A percentile compares a stretch with the other conserved stretches of the same genome.
phyloP scores from a whole-genome alignment of 2,113 vertebrate species.

The Henicopernis longicauda region DNA sequence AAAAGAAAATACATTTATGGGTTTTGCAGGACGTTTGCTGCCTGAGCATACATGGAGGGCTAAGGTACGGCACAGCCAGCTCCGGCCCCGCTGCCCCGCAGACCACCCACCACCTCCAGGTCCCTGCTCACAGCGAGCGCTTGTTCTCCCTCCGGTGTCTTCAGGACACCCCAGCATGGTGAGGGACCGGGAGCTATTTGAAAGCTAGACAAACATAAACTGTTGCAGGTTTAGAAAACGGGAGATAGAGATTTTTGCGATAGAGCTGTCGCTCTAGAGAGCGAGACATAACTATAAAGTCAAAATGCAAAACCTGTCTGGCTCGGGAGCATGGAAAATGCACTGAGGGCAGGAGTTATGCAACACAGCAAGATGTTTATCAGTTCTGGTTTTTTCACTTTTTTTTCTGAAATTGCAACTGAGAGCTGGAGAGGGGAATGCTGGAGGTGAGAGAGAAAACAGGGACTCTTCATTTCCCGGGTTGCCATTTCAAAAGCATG shows the following conservation, averaged over 20 bases:
- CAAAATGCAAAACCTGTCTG: conserved; percentile 20
- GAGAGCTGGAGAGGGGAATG: background rate
- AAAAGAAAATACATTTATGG: background rate
- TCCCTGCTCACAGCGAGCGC: background rate
- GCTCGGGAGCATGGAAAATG: background rate
- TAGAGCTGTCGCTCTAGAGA: background rate
- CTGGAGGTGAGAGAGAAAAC: background rate
- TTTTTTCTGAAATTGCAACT: background rate
- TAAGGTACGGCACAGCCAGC: background rate
- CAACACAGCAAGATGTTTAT: conserved; percentile 21
- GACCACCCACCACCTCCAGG: conserved; percentile 1
- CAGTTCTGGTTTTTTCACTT: background rate
- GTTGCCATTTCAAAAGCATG: background rate
- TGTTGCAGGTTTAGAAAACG: background rate
- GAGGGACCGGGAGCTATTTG: background rate
- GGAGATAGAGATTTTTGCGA: background rate
- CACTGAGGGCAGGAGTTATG: background rate
- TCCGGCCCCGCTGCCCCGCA: rapidly evolving
- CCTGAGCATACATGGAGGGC: rapidly evolving
- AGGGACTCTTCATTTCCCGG: background rate
- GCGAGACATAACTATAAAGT: background rate
- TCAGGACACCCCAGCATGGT: rapidly evolving
- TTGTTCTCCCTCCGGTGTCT: background rate
- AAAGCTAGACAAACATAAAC: background rate
- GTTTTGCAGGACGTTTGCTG: background rate